Percentiles rank a stretch among this genome's conserved stretches.
phyloP scores from a whole-genome alignment of 2,888 invertebrate species.

The Chrysodeixis includens region DNA sequence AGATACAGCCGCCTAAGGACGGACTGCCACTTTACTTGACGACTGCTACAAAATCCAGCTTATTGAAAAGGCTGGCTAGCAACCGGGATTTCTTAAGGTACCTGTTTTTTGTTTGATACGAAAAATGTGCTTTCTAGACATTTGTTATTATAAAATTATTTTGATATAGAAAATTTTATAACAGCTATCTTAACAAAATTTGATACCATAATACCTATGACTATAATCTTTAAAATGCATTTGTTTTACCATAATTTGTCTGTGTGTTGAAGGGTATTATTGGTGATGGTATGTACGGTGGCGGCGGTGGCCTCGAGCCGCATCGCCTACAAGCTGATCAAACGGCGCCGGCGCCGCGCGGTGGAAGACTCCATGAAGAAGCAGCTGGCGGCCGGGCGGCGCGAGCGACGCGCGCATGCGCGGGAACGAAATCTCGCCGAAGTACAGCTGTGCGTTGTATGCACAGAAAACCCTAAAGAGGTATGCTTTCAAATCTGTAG shows the following conservation, averaged over 20 bases:
- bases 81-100: slow-evolving; percentile 92
- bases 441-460: slow-evolving; percentile 95
- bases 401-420: slow-evolving; percentile 90
- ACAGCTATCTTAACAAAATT: too few species aligned
- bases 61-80: slow-evolving; percentile 92
- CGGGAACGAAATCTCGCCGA: slow-evolving; percentile 90
- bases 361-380: slow-evolving; percentile 89
- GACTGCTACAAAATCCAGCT: slow-evolving; percentile 92
- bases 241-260: too few species aligned
- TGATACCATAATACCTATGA: too few species aligned
- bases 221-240: too few species aligned
- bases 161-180: too few species aligned
- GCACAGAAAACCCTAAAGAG: slow-evolving; percentile 95
- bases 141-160: too few species aligned
- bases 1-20: slow-evolving; percentile 92
- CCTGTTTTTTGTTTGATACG: slow-evolving; percentile 18
- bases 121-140: too few species aligned
- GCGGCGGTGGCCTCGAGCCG: slow-evolving; percentile 87
- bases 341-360: slow-evolving; percentile 84
- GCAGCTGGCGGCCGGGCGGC: slow-evolving; percentile 91
- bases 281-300: slow-evolving; percentile 88
- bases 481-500: slow-evolving; percentile 68
- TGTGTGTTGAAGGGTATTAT: slow-evolving; percentile 81
- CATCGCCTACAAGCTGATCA: slow-evolving; percentile 86
- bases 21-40: slow-evolving; percentile 94